Evolutionary conservation across 2,113 vertebrate species (phyloP).

Genomic region (Plotosus lineatus): DNA sequence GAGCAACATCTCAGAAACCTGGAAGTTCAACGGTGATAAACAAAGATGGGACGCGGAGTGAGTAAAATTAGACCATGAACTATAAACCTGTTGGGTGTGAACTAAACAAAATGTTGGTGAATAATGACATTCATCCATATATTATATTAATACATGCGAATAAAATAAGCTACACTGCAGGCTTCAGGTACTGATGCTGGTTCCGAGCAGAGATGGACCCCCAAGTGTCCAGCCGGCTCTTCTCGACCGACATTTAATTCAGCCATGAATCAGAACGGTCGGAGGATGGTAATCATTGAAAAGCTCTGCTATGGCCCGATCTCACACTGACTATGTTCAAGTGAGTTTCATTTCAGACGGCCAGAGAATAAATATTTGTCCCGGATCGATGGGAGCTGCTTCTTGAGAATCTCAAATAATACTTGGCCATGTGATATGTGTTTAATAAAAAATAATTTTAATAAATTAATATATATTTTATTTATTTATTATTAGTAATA

Average conservation of each 20-base stretch:
- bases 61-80: conserved; percentile 4
- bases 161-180: too few species aligned
- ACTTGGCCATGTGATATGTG: background rate
- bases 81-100: background rate
- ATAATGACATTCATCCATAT: background rate
- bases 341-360: background rate
- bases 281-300: background rate
- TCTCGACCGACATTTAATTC: background rate
- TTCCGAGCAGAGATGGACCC: too few species aligned
- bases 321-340: background rate
- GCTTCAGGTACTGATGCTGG: too few species aligned
- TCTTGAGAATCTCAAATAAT: background rate
- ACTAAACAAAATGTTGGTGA: background rate
- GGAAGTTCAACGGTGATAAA: background rate
- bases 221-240: background rate
- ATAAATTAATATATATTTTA: too few species aligned
- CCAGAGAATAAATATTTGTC: background rate
- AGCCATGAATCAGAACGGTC: background rate
- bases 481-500: too few species aligned
- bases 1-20: background rate
- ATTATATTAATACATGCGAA: too few species aligned
- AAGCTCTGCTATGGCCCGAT: background rate
- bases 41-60: conserved; percentile 51
- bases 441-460: too few species aligned
- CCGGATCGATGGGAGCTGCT: background rate